These are phyloP conservation scores for Philopotamus ludificatus DNA, from an alignment of 1,140 invertebrate species.

Conservation along the genomic window DNA sequence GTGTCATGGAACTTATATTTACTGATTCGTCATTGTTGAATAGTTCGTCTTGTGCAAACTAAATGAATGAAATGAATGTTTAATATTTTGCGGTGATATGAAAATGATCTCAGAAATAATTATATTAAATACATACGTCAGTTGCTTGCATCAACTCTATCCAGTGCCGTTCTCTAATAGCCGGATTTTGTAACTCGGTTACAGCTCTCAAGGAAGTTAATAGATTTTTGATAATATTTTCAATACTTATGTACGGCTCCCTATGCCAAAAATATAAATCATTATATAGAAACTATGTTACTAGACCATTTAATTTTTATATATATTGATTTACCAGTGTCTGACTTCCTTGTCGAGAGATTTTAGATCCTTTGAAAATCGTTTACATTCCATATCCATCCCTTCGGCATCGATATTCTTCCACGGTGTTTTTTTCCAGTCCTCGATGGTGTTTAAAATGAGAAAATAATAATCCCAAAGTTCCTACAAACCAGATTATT, in stretches of 20 bases:
- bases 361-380: constrained; percentile 81
- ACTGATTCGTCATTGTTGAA: too few relatives aligned
- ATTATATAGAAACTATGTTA: constrained; percentile 50
- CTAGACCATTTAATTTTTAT: too few relatives aligned
- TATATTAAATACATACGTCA: constrained; percentile 59
- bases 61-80: too few relatives aligned
- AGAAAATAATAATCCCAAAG: constrained; percentile 90
- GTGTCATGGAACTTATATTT: too few relatives aligned
- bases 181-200: constrained; percentile 90
- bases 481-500: constrained; percentile 53
- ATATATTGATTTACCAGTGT: constrained; percentile 76
- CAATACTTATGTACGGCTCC: constrained; percentile 62
- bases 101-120: too few relatives aligned
- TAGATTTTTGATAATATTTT: constrained; percentile 79
- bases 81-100: too few relatives aligned
- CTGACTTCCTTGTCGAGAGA: constrained; percentile 86
- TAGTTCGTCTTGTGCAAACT: too few relatives aligned
- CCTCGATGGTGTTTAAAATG: constrained; percentile 76
- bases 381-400: constrained; percentile 93
- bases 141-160: constrained; percentile 88
- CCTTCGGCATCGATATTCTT: constrained; percentile 89
- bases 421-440: constrained; percentile 93
- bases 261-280: too few relatives aligned
- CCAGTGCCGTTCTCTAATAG: constrained; percentile 92
- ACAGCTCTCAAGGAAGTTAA: constrained; percentile 85